Evolutionary conservation across 2,797 vertebrate genomes (phyloP).

Genomic region (Sciaenops ocellatus): DNA sequence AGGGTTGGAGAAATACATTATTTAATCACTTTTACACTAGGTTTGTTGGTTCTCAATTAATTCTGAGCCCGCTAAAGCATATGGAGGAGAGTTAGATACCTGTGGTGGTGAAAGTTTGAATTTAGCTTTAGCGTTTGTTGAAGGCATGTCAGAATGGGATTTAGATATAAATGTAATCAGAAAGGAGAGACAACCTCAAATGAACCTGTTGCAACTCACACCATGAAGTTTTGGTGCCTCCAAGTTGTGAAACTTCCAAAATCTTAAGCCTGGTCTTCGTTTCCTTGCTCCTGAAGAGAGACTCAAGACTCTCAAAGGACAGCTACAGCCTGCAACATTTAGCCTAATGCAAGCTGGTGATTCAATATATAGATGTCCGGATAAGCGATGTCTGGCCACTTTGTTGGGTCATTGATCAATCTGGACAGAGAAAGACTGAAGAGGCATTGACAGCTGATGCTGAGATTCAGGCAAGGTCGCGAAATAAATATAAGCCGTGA

Average conservation of each 20-base stretch:
- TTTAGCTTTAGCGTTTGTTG: neutral
- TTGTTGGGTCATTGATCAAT: neutral
- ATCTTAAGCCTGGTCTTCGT: neutral
- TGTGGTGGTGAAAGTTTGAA: neutral
- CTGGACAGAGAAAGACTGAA: neutral
- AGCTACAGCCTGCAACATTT: neutral
- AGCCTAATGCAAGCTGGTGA: no score
- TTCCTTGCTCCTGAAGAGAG: neutral
- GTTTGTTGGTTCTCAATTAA: constrained; percentile 2
- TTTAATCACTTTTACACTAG: constrained; percentile 17
- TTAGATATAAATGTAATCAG: neutral
- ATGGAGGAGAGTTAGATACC: neutral
- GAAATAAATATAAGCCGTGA: neutral
- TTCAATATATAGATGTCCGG: neutral
- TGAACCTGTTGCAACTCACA: neutral
- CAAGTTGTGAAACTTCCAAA: neutral
- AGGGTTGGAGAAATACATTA: constrained; percentile 11
- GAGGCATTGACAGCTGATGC: neutral
- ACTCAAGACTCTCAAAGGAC: neutral
- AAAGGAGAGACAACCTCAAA: neutral
- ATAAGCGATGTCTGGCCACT: neutral
- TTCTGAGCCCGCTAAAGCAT: neutral
- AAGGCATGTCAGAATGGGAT: neutral
- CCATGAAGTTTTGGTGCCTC: neutral
- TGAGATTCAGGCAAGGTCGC: neutral